Evolutionary conservation across 2,888 invertebrate species (phyloP).

Genomic region (Acleris emargana): DNA sequence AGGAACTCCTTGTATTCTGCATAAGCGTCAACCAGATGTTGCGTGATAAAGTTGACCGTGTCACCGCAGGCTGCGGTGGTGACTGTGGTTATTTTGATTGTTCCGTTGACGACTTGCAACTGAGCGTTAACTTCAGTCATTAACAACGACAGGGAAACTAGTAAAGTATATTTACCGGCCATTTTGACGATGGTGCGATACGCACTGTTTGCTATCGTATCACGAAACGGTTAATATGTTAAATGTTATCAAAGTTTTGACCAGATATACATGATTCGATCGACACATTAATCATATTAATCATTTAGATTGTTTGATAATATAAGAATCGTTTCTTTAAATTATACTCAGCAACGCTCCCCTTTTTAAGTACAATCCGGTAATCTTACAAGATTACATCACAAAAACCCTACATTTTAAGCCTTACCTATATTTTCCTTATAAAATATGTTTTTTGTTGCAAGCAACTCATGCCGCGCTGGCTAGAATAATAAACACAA

Average conservation of each 20-base stretch:
- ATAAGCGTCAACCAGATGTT: slow-evolving; percentile 57
- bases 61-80: slow-evolving; percentile 68
- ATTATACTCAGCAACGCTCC: slow-evolving; percentile 52
- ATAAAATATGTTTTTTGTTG: slow-evolving; percentile 66
- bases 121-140: slow-evolving; percentile 30
- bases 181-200: slow-evolving; percentile 12
- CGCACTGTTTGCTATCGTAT: background rate
- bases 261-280: slow-evolving; percentile 10
- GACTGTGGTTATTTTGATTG: slow-evolving; percentile 62
- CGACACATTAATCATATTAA: slow-evolving; percentile 41
- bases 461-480: slow-evolving; percentile 46
- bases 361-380: slow-evolving; percentile 70
- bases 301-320: slow-evolving; percentile 38
- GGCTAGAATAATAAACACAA: slow-evolving; percentile 65
- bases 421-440: slow-evolving; percentile 67
- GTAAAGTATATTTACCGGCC: slow-evolving; percentile 13
- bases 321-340: slow-evolving; percentile 48
- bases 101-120: slow-evolving; percentile 59
- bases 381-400: slow-evolving; percentile 76
- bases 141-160: slow-evolving; percentile 17
- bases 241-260: slow-evolving; percentile 3
- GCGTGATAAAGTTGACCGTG: slow-evolving; percentile 58
- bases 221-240: background rate
- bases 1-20: slow-evolving; percentile 58
- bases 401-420: slow-evolving; percentile 68